Conservation (phyloP, 2,797 vertebrate genomes). For the Tamandua tetradactyla region DNA sequence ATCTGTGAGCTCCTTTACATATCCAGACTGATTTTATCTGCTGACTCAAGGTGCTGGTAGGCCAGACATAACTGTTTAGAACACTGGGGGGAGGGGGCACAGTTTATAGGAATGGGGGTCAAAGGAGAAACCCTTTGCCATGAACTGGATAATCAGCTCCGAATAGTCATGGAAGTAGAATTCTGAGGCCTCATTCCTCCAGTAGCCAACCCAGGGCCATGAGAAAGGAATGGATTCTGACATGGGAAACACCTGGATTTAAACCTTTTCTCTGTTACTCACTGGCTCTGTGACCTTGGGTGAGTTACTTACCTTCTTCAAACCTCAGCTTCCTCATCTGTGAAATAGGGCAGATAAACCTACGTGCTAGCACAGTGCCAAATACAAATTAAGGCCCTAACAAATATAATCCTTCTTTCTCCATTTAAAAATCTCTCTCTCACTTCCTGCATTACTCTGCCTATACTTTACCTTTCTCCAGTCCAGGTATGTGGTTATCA, state of each 20-base stretch:
- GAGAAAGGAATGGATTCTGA: neutral
- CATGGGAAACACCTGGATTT: neutral
- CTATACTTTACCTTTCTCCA: fast-evolving
- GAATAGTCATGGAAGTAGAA: neutral
- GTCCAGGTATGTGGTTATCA: neutral
- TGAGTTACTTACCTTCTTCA: neutral
- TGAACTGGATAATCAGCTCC: neutral
- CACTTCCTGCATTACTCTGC: neutral
- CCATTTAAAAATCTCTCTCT: neutral
- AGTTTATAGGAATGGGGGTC: neutral
- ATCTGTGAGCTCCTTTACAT: neutral
- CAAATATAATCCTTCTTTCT: neutral
- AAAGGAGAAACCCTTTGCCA: neutral
- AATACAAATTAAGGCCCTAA: neutral
- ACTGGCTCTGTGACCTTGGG: neutral
- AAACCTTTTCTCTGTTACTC: neutral
- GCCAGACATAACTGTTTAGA: neutral
- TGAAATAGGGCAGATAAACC: neutral
- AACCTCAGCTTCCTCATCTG: neutral
- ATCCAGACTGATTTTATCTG: neutral
- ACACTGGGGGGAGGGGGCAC: neutral
- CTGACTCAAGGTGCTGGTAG: neutral
- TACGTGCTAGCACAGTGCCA: neutral
- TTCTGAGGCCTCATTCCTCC: neutral
- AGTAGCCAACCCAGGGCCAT: too few species aligned